A percentile compares a stretch with the other conserved stretches of the same genome.
phyloP scores from a whole-genome alignment of 2,888 invertebrate genomes.

The Diachrysia chrysitis region DNA sequence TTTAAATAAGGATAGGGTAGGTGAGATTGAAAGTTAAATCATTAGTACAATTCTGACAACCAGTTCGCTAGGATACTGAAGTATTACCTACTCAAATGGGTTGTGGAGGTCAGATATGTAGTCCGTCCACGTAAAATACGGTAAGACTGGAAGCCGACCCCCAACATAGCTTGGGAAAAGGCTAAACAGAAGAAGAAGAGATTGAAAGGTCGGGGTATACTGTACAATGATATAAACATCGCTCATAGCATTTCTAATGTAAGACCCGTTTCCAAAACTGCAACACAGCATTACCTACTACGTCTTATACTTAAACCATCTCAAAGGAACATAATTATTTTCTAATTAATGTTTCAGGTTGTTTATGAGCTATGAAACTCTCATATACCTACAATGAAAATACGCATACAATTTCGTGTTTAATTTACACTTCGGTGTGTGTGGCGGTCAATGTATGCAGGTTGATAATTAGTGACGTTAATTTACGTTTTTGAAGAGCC shows the following conservation, averaged over 20 bases:
- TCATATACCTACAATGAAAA: neutral
- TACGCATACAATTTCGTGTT: neutral
- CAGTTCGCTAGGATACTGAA: too few relatives aligned
- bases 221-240: too few relatives aligned
- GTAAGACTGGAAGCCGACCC: too few relatives aligned
- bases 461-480: constrained; percentile 48
- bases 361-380: neutral
- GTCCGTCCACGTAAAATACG: too few relatives aligned
- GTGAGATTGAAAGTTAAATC: too few relatives aligned
- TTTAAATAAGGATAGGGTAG: too few relatives aligned
- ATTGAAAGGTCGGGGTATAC: too few relatives aligned
- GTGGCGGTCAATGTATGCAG: constrained; percentile 18
- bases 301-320: neutral
- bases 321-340: constrained; percentile 3
- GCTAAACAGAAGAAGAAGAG: too few relatives aligned
- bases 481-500: constrained; percentile 49
- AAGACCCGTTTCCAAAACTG: neutral
- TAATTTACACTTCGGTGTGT: constrained; percentile 23
- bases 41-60: too few relatives aligned
- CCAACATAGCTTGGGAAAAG: too few relatives aligned
- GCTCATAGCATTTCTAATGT: neutral
- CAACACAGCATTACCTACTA: neutral
- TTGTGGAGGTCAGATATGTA: too few relatives aligned
- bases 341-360: neutral
- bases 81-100: too few relatives aligned